Evolutionary conservation across 2,888 invertebrate species (phyloP).

Genomic region (Phymatocera aterrima): DNA sequence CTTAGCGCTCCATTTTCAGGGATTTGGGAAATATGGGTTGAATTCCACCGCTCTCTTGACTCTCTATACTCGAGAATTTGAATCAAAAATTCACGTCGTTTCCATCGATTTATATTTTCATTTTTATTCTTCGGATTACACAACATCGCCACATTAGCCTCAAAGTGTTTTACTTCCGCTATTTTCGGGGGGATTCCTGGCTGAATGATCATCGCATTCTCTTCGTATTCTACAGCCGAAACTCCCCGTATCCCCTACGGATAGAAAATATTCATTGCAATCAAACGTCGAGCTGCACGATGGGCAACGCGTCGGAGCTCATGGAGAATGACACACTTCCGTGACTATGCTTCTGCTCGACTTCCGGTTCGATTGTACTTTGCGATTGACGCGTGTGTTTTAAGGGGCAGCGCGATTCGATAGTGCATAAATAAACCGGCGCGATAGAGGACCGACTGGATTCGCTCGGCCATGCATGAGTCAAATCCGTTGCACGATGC

Average conservation of each 20-base stretch:
- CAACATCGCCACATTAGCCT: too few relatives aligned
- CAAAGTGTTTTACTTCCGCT: too few relatives aligned
- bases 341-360: slow-evolving; percentile 27
- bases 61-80: too few relatives aligned
- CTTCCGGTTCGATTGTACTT: not conserved
- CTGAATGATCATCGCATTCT: not conserved
- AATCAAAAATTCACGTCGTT: too few relatives aligned
- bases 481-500: too few relatives aligned
- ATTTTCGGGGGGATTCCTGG: too few relatives aligned
- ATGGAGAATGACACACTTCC: slow-evolving; percentile 25
- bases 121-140: too few relatives aligned
- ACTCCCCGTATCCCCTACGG: slow-evolving; percentile 2
- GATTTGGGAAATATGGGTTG: too few relatives aligned
- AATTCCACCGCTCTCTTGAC: too few relatives aligned
- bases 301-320: not conserved
- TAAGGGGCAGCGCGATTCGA: slow-evolving; percentile 10
- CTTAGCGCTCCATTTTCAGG: not conserved
- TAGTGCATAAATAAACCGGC: not conserved
- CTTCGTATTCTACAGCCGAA: not conserved
- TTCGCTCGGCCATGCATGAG: not conserved
- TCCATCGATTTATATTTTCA: too few relatives aligned
- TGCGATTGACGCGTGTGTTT: not conserved
- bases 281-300: not conserved
- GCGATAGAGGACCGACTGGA: not conserved
- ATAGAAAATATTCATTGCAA: slow-evolving; percentile 22